Evolutionary conservation across 2,797 vertebrate species (phyloP).

Genomic region (Artibeus lituratus): DNA sequence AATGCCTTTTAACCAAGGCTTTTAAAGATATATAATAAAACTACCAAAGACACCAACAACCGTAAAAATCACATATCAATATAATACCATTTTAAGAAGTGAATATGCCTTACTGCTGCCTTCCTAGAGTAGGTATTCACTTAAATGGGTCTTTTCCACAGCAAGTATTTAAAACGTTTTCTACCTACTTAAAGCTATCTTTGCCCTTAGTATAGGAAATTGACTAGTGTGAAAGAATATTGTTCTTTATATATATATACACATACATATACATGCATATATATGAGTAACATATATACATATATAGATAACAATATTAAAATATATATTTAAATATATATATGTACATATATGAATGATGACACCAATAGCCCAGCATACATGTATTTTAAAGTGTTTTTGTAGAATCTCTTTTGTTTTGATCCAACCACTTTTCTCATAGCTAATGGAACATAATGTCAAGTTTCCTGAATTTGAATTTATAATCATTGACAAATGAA

Average conservation of each 20-base stretch:
- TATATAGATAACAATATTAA: too few species aligned
- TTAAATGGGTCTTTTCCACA: background rate
- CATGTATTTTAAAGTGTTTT: background rate
- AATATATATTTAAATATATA: background rate
- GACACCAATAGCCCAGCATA: background rate
- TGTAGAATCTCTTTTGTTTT: background rate
- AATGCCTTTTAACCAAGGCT: background rate
- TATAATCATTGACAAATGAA: background rate
- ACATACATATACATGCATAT: background rate
- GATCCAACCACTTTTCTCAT: background rate
- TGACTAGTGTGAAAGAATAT: background rate
- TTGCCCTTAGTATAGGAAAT: background rate
- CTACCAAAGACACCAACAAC: background rate
- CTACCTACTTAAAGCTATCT: background rate
- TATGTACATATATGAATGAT: background rate
- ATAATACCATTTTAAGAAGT: background rate
- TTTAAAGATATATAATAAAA: background rate
- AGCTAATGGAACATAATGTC: background rate
- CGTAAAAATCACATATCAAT: background rate
- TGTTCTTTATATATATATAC: background rate
- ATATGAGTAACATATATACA: too few species aligned
- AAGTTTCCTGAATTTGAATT: background rate
- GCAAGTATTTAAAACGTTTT: background rate
- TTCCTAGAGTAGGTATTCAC: background rate
- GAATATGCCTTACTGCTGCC: background rate